Percentiles rank a stretch among this genome's conserved stretches.
Evolutionary conservation across 1,140 invertebrate genomes (phyloP).

Genomic region (Phenacoccus solenopsis): DNA sequence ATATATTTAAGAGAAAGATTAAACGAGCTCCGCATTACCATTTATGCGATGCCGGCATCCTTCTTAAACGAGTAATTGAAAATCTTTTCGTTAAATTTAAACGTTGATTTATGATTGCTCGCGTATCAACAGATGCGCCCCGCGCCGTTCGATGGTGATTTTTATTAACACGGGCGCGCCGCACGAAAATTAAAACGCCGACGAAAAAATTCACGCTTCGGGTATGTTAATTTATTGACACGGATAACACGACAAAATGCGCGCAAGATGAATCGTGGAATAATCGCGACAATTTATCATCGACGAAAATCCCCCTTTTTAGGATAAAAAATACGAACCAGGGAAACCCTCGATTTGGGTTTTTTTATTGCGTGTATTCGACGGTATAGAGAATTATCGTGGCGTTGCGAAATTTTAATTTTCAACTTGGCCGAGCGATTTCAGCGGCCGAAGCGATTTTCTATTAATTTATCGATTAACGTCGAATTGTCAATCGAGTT

Average conservation of each 20-base stretch:
- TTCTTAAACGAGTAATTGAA: not conserved
- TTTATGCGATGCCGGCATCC: not conserved
- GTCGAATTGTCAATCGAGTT: no score
- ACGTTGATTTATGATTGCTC: not conserved
- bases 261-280: not conserved
- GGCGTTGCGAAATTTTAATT: no score
- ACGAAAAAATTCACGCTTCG: not conserved
- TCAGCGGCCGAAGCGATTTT: no score
- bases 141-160: not conserved
- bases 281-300: not conserved
- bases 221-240: not conserved
- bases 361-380: no score
- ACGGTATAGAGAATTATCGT: no score
- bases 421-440: no score
- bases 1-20: constrained; percentile 3
- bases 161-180: not conserved
- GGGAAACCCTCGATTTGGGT: no score
- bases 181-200: not conserved
- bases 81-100: not conserved
- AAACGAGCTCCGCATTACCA: not conserved
- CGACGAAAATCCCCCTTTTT: no score
- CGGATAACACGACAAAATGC: not conserved
- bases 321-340: no score
- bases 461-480: no score
- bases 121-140: no score